phyloP scores from a whole-genome alignment of 2,888 invertebrate genomes.

The Omphaloscelis lunosa region DNA sequence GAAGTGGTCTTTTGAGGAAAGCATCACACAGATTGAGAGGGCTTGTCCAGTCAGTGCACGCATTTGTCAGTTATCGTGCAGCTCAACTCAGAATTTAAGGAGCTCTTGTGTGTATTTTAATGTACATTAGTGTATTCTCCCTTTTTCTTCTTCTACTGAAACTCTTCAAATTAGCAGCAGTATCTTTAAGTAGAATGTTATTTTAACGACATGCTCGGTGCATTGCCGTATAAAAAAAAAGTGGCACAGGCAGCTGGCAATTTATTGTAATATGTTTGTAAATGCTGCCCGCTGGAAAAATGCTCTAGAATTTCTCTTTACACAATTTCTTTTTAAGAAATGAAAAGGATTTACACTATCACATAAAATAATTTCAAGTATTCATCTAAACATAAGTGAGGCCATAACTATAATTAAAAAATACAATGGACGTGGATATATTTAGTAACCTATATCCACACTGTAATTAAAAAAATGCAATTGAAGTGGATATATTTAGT shows the following conservation, averaged over 20 bases:
- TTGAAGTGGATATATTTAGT: too few relatives aligned
- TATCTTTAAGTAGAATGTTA: neutral
- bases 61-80: too few relatives aligned
- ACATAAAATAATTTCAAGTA: constrained; percentile 6
- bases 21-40: too few relatives aligned
- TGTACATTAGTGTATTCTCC: neutral
- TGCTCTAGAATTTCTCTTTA: neutral
- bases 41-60: too few relatives aligned
- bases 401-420: too few relatives aligned
- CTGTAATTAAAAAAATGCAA: too few relatives aligned
- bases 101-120: too few relatives aligned
- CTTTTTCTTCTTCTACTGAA: neutral
- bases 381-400: neutral
- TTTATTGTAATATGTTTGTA: neutral
- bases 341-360: neutral
- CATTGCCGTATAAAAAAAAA: neutral
- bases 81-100: too few relatives aligned
- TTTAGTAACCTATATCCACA: too few relatives aligned
- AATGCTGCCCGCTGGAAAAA: neutral
- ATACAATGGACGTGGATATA: too few relatives aligned
- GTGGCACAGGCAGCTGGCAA: neutral
- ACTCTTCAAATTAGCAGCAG: neutral
- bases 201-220: neutral
- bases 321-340: neutral
- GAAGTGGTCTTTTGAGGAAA: too few relatives aligned